Conservation (phyloP, 2,797 vertebrate species). For the Amniataba percoides region DNA sequence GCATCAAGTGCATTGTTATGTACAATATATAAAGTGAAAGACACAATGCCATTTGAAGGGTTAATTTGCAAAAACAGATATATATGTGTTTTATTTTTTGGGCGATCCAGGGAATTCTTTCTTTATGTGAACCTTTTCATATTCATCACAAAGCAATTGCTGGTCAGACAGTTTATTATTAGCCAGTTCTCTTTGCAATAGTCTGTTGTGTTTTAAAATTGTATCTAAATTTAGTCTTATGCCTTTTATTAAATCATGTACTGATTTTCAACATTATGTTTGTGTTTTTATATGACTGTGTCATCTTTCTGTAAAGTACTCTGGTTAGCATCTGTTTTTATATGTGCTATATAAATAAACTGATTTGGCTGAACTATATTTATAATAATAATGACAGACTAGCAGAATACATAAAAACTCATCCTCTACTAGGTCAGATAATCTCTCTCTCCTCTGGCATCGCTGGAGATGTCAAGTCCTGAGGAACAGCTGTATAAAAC, state of each 20-base stretch:
- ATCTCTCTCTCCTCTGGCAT: constrained; percentile 17
- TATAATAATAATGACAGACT: not conserved
- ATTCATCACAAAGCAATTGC: not conserved
- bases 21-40: not conserved
- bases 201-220: not conserved
- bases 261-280: not conserved
- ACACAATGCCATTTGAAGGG: too few species aligned
- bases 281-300: not conserved
- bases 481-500: constrained; percentile 2
- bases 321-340: not conserved
- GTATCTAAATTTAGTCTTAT: not conserved
- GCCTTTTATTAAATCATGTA: not conserved
- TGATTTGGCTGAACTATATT: not conserved
- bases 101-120: not conserved
- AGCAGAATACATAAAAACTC: constrained; percentile 1
- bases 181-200: not conserved
- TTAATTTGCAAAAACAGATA: too few species aligned
- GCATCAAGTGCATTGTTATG: not conserved
- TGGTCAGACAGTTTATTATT: not conserved
- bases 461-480: not conserved
- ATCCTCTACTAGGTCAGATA: constrained; percentile 10
- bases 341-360: constrained; percentile 5
- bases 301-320: not conserved
- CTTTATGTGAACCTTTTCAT: not conserved
- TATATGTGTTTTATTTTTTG: too few species aligned